A percentile compares a stretch with the other conserved stretches of the same genome.
These are phyloP conservation scores for Orgyia antiqua DNA, from an alignment of 2,888 invertebrate species.

Conservation along the genomic window DNA sequence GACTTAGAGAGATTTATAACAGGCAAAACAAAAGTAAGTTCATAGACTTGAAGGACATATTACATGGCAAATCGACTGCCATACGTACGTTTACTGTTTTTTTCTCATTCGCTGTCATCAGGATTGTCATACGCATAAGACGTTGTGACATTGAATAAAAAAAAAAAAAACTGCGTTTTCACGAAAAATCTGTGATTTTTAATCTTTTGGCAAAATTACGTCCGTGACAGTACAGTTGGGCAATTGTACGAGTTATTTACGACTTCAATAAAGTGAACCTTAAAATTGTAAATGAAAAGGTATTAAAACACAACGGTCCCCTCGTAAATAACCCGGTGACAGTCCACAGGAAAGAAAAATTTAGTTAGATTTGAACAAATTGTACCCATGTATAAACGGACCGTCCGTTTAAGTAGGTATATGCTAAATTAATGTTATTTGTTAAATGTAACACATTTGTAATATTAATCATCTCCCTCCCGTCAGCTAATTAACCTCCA, in stretches of 20 bases:
- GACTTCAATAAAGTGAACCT: conserved; percentile 76
- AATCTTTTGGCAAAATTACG: conserved; percentile 51
- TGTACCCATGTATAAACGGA: conserved; percentile 23
- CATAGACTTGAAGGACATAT: no score
- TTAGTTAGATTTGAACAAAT: conserved; percentile 65
- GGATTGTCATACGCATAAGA: no score
- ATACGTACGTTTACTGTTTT: no score
- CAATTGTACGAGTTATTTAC: conserved; percentile 70
- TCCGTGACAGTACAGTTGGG: conserved; percentile 49
- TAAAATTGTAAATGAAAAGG: conserved; percentile 79
- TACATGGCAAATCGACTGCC: no score
- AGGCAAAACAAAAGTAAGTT: no score
- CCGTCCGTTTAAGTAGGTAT: conserved; percentile 7
- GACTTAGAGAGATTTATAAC: no score
- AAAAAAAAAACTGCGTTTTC: no score
- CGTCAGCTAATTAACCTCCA: no score
- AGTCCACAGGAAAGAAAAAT: conserved; percentile 67
- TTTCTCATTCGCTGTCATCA: no score
- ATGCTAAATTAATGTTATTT: conserved; percentile 15
- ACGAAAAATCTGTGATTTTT: no score
- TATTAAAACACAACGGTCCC: conserved; percentile 70
- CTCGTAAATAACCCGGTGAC: conserved; percentile 74
- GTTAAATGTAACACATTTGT: conserved; percentile 7
- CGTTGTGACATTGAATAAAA: no score
- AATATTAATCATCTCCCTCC: no score